phyloP scores from a whole-genome alignment of 2,113 vertebrate species.

The Hirundichthys speculiger region DNA sequence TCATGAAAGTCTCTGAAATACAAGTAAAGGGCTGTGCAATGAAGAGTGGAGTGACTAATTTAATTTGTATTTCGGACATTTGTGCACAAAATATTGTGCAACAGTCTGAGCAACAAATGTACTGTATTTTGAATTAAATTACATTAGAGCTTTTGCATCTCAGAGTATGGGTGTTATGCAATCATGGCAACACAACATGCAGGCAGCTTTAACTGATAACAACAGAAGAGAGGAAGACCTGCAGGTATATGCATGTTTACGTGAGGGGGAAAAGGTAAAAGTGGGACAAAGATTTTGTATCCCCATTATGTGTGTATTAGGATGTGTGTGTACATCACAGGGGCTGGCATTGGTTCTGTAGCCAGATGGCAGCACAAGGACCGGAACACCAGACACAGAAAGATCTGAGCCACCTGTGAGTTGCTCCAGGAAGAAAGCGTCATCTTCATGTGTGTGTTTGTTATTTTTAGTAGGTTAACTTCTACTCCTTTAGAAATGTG shows the following conservation, averaged over 20 bases:
- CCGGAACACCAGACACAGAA: constrained; percentile 54
- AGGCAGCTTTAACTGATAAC: constrained; percentile 62
- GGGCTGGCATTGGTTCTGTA: constrained; percentile 58
- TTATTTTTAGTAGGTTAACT: constrained; percentile 16
- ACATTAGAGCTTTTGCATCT: constrained; percentile 23
- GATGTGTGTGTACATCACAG: constrained; percentile 15
- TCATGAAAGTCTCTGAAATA: neutral
- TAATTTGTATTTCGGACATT: neutral
- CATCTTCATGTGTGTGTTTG: constrained; percentile 13
- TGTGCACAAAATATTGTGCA: neutral
- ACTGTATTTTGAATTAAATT: constrained; percentile 27
- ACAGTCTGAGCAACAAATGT: constrained; percentile 13
- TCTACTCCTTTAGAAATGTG: constrained; percentile 7
- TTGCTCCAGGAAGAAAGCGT: constrained; percentile 20
- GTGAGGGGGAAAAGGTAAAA: constrained; percentile 34
- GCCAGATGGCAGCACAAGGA: constrained; percentile 67
- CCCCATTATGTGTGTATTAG: constrained; percentile 18
- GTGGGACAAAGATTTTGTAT: constrained; percentile 54
- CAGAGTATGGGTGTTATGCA: constrained; percentile 29
- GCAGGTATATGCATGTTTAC: constrained; percentile 45
- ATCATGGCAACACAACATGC: constrained; percentile 26
- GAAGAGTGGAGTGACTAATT: too few species aligned
- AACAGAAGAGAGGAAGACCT: constrained; percentile 34
- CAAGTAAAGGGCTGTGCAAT: too few species aligned
- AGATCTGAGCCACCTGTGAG: constrained; percentile 64